Evolutionary conservation across 2,113 vertebrate genomes (phyloP).

Genomic region (Ranitomeya imitator): DNA sequence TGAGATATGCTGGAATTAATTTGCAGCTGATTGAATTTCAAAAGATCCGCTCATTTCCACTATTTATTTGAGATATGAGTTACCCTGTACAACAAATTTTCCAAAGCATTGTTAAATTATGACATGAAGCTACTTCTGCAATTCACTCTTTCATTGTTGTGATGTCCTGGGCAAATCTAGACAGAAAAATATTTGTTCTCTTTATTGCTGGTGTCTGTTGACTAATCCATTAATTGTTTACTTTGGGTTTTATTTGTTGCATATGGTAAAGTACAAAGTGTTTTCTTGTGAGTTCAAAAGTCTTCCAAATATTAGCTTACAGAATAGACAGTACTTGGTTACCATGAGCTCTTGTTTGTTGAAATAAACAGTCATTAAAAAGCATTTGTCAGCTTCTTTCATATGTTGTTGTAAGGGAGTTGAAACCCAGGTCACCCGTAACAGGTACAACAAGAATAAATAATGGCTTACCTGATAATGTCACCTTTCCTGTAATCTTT

Average conservation of each 20-base stretch:
- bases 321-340: slow-evolving; percentile 63
- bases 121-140: neutral
- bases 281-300: slow-evolving; percentile 63
- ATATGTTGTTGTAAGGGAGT: slow-evolving; percentile 52
- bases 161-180: neutral
- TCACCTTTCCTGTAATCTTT: slow-evolving; percentile 55
- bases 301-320: slow-evolving; percentile 70
- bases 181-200: slow-evolving; percentile 25
- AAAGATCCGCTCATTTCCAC: too few species aligned
- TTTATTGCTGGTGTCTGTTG: slow-evolving; percentile 30
- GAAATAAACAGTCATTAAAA: slow-evolving; percentile 65
- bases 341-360: slow-evolving; percentile 59
- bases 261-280: slow-evolving; percentile 59
- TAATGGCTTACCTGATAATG: slow-evolving; percentile 58
- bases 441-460: slow-evolving; percentile 54
- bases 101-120: neutral
- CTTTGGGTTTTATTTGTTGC: slow-evolving; percentile 39
- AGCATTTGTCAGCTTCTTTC: slow-evolving; percentile 54
- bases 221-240: slow-evolving; percentile 46
- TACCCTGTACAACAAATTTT: neutral
- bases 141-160: neutral
- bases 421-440: slow-evolving; percentile 60
- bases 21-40: too few species aligned
- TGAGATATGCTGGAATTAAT: too few species aligned
- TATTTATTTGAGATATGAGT: neutral